Evolutionary conservation across 1,140 invertebrate genomes (phyloP), one percentile per base, ranked within the genome.

Genomic region (Grapholita molesta): DNA sequence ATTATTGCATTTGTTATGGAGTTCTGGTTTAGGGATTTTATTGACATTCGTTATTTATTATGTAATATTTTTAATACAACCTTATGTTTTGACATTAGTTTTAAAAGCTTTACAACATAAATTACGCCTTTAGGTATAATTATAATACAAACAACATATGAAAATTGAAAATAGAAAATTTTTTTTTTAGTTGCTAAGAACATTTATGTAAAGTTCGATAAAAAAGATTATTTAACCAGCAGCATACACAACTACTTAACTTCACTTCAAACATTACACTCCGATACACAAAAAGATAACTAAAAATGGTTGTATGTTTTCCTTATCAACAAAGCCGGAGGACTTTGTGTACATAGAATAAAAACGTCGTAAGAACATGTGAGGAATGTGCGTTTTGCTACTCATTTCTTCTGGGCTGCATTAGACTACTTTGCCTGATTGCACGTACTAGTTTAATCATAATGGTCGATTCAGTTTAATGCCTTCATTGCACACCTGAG

Each of bases 401-500:
- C 42, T 4, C 18, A 48, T 12, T 18, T 48, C 18, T 48, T 48
- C 12, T 32, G 70, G 77, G 76, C 75, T 72, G 68, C 35, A 71
- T 21, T 7, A 21, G 6, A 67, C 79, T 80, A 82, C 79, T 82
- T 67, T 73, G 76, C 75, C 72, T 82, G 84, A 86, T 86, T 79
- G 79, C 83, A 84, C 73, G 82, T 76, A 78, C 79, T 72, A 72
- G 74, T 76, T 81, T 84, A 83, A 88, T 88, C 80, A 81, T 83
- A 86, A 86, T 86, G 75, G 82, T 57, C 69, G 77, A 82, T 83
- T 82, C 79, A 76, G 71, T 75, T 73, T 87, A 85, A 88, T 89
- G 83, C 81, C 87, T 88, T 87, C 79, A 87, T 89, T 77, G 79
- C 70, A 71, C 79, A 82, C 82, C 80, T 85, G 81, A 72, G 67